These are phyloP conservation scores for Apocheima hispidaria DNA, from an alignment of 2,888 invertebrate genomes.

Conservation along the genomic window DNA sequence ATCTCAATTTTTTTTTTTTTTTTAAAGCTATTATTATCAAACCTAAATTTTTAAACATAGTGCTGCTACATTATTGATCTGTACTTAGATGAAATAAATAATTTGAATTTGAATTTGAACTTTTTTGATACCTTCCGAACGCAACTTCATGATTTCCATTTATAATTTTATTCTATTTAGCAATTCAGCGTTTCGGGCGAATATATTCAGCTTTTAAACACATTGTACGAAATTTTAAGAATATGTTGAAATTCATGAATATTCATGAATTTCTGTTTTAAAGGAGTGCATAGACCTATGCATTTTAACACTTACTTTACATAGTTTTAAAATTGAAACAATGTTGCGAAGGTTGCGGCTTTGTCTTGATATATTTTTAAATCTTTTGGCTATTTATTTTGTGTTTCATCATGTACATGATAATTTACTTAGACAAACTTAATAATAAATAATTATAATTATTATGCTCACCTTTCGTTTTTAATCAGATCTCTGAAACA, in stretches of 20 bases:
- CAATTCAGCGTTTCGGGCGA: neutral
- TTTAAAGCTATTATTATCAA: no score
- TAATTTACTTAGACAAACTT: no score
- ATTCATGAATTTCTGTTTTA: constrained; percentile 30
- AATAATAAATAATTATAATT: no score
- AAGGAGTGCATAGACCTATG: constrained; percentile 31
- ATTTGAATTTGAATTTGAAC: no score
- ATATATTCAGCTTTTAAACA: constrained; percentile 17
- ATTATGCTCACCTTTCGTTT: no score
- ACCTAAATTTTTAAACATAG: no score
- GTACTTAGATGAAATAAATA: no score
- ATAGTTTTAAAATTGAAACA: constrained; percentile 34
- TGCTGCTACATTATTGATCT: no score
- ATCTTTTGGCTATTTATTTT: neutral
- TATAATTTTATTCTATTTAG: constrained; percentile 8
- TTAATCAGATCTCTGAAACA: no score
- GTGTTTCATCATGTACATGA: no score
- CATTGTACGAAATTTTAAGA: constrained; percentile 15
- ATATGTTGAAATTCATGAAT: constrained; percentile 40
- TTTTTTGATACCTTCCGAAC: neutral
- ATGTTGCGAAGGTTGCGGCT: constrained; percentile 21
- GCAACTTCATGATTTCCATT: constrained; percentile 14
- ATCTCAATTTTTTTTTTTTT: no score
- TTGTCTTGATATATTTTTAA: constrained; percentile 4
- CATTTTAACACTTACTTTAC: constrained; percentile 45